phyloP scores from a whole-genome alignment of 1,140 invertebrate species.

The Andricus grossulariae region DNA sequence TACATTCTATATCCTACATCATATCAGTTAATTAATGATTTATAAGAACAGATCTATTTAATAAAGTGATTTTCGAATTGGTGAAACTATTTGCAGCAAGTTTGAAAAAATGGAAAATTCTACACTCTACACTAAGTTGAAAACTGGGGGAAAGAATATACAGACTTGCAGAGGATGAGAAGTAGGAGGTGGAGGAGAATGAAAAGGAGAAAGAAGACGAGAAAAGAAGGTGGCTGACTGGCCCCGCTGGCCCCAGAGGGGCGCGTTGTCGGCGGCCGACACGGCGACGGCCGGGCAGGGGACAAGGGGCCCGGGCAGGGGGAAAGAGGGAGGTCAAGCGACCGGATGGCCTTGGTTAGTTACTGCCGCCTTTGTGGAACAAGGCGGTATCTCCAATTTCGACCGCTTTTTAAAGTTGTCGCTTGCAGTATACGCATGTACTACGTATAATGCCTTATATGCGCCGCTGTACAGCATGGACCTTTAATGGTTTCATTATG shows the following conservation, averaged over 20 bases:
- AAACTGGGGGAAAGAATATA: slow-evolving; percentile 27
- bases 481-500: slow-evolving; percentile 10
- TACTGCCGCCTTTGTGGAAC: slow-evolving; percentile 53
- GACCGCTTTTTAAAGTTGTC: slow-evolving; percentile 57
- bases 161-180: slow-evolving; percentile 4
- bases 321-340: slow-evolving; percentile 51
- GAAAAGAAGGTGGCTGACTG: slow-evolving; percentile 49
- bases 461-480: slow-evolving; percentile 28
- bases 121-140: slow-evolving; percentile 37
- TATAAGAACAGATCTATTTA: neutral
- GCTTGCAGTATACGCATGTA: slow-evolving; percentile 47
- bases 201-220: slow-evolving; percentile 41
- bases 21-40: slow-evolving; percentile 32
- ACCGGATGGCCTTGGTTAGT: slow-evolving; percentile 60
- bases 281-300: slow-evolving; percentile 34
- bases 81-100: no score
- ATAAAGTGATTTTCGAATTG: neutral
- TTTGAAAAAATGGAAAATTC: neutral
- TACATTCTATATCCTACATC: slow-evolving; percentile 32
- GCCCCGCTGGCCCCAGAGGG: slow-evolving; percentile 33
- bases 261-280: slow-evolving; percentile 35
- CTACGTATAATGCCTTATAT: slow-evolving; percentile 41
- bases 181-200: slow-evolving; percentile 35
- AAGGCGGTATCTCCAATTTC: slow-evolving; percentile 56
- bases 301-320: slow-evolving; percentile 32